A percentile compares a stretch with the other conserved stretches of the same genome.
Conservation (phyloP, 37 sponge, comb jelly and placozoan genomes). For the Beroe forskalii region DNA sequence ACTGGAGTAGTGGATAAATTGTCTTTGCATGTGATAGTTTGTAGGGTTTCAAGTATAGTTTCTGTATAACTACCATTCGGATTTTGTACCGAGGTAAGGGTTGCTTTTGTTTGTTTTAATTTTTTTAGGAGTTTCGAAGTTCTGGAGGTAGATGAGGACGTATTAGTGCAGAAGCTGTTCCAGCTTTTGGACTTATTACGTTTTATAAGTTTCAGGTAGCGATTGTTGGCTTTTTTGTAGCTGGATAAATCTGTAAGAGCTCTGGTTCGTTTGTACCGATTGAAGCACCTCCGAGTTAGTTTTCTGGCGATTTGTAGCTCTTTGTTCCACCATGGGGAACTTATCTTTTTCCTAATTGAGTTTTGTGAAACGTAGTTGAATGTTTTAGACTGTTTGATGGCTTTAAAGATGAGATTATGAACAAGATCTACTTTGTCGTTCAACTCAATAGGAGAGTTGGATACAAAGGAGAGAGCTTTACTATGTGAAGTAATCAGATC, state of each 20-base stretch:
- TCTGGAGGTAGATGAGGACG: too few species aligned
- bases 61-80: background rate
- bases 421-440: background rate
- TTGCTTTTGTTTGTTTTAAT: background rate
- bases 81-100: background rate
- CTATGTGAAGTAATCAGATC: background rate
- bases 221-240: background rate
- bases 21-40: background rate
- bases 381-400: background rate
- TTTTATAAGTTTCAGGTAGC: background rate
- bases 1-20: background rate
- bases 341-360: too few species aligned
- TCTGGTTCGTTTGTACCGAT: background rate
- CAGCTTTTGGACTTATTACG: background rate
- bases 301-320: background rate
- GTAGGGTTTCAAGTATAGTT: background rate
- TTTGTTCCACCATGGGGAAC: too few species aligned
- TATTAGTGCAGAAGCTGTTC: background rate
- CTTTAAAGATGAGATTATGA: background rate
- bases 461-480: background rate
- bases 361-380: background rate
- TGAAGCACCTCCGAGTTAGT: background rate
- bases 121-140: background rate
- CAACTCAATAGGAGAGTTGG: background rate
- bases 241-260: background rate